Conservation (phyloP, 1,140 invertebrate species). For the Anagrus nilaparvatae region DNA sequence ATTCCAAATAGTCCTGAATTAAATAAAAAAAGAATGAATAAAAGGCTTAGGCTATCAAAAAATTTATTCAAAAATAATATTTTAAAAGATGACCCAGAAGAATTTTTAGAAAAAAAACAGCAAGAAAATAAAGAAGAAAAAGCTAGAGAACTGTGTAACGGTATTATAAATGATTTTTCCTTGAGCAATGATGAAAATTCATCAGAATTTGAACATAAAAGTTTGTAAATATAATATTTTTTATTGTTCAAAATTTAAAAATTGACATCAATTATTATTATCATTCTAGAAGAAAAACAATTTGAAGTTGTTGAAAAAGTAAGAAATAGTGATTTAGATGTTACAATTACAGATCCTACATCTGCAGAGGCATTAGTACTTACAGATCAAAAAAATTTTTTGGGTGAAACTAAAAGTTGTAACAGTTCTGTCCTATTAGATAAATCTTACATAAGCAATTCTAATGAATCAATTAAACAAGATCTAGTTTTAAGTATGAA, state of each 20-base stretch:
- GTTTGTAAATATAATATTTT: not conserved
- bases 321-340: no score
- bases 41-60: constrained; percentile 7
- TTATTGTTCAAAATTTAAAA: not conserved
- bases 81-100: not conserved
- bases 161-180: constrained; percentile 11
- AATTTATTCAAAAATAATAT: not conserved
- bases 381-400: no score
- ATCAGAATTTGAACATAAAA: constrained; percentile 1
- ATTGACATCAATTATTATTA: no score
- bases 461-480: no score
- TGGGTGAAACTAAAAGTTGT: no score
- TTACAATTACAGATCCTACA: no score
- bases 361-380: no score
- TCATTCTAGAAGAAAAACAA: no score
- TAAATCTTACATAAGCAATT: no score
- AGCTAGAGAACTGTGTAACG: constrained; percentile 8
- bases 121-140: not conserved
- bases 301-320: no score
- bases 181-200: constrained; percentile 5
- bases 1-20: constrained; percentile 2
- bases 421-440: no score
- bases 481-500: no score
- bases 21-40: constrained; percentile 2
- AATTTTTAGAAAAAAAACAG: not conserved